Base-by-base conservation (phyloP, 2,797 vertebrate genomes). In the Melanotaenia trifasciata region DNA sequence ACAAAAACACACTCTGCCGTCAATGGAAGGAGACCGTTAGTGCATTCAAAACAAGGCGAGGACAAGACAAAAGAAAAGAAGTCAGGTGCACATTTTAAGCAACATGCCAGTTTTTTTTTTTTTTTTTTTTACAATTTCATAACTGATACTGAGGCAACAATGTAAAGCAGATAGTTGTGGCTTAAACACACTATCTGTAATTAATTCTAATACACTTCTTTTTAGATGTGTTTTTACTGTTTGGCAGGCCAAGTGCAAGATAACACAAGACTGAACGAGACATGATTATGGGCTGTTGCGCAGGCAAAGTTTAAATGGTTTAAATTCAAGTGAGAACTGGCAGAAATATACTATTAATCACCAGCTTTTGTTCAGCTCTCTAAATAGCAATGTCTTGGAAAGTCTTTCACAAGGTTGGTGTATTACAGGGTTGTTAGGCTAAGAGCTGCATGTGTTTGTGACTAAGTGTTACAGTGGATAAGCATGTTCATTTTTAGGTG, bases 321-420 rank as follows among this genome's bases (percentile, higher is more conserved):
- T 92, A 87, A 90, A 94, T 86, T 87, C 84, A 91, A 88, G 81
- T 71, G 70, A 89, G 91, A 94, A 90, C 90, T 92, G 91, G 89
- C 92, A 94, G 90, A 89, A 92, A 92, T 87, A 80, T 81, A 75
- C 78, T 84, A 92, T 94, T 93, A 94, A 94, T 93, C 92, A 92
- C 83, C 87, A 30, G 88, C 87, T 91, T 93, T 91, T 92, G 85
- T 92, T 88, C 58, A 35, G 71, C 67, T 76, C 86, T 86, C 60
- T 72, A 92, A 94, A 94, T 93, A 93, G 89, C 78, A 88, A 78
- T 60, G 64, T 80, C 79, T 80, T 83, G 83, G 80, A 90, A 87
- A 86, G 74, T 75, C 58, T 73, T 68, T 63, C 61, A 71, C 76
- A 12, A 36, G 84, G 75, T 56, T 70, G 51, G 33, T 81, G 73